phyloP scores from a whole-genome alignment of 2,113 vertebrate genomes.

The Nestor notabilis region DNA sequence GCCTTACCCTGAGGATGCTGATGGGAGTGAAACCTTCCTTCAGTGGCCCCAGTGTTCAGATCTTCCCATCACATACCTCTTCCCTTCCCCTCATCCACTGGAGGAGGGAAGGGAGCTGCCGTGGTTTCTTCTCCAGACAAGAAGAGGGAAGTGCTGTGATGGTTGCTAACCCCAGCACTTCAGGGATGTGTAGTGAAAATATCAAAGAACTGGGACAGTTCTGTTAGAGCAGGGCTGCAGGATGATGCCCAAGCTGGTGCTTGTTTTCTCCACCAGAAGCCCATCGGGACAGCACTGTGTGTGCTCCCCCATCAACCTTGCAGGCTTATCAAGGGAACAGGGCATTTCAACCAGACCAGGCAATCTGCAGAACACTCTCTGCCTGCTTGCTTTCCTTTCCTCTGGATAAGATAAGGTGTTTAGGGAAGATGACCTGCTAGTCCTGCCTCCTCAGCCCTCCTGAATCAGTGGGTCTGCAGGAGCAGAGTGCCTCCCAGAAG shows the following conservation, averaged over 20 bases:
- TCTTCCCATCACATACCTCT: fast-evolving
- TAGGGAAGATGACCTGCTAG: background rate
- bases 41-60: background rate
- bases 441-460: background rate
- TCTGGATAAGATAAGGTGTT: background rate
- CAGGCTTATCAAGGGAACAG: background rate
- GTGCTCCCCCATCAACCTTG: background rate
- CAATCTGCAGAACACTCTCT: background rate
- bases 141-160: background rate
- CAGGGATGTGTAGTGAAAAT: background rate
- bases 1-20: background rate
- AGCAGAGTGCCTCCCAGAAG: background rate
- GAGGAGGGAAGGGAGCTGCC: background rate
- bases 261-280: background rate
- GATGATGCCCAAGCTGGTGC: background rate
- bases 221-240: background rate
- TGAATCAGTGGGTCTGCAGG: background rate
- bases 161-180: background rate
- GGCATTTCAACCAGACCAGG: background rate
- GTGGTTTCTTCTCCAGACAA: background rate
- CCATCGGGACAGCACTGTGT: fast-evolving
- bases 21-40: background rate
- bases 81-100: too few species aligned
- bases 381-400: background rate
- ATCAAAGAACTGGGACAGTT: background rate